These are phyloP conservation scores for Epistrophella euchroma DNA, from an alignment of 2,888 invertebrate species.

Conservation along the genomic window DNA sequence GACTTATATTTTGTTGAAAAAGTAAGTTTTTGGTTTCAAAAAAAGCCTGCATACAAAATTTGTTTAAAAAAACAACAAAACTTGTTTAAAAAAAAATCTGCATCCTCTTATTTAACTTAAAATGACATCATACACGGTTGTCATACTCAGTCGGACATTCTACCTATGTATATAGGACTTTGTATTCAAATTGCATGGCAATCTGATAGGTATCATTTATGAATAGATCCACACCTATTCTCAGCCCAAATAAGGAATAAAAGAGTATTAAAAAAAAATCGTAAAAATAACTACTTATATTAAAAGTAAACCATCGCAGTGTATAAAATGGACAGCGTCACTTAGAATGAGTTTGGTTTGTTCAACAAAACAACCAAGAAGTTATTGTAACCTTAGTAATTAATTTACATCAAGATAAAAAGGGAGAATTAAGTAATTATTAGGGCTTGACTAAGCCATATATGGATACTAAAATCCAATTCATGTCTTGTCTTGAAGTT, in stretches of 20 bases:
- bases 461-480: neutral
- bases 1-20: too few relatives aligned
- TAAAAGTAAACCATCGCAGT: neutral
- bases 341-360: neutral
- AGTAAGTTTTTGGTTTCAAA: too few relatives aligned
- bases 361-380: neutral
- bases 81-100: too few relatives aligned
- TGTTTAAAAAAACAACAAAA: too few relatives aligned
- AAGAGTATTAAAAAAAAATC: neutral
- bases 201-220: conserved; percentile 6
- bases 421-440: neutral
- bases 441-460: neutral
- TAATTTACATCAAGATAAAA: neutral
- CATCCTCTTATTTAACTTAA: neutral
- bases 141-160: neutral
- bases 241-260: conserved; percentile 7
- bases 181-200: conserved; percentile 8
- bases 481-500: neutral
- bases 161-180: neutral
- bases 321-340: neutral
- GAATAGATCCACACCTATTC: neutral
- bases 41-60: too few relatives aligned
- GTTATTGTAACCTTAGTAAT: too few relatives aligned
- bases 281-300: neutral
- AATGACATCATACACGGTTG: conserved; percentile 3